A percentile compares a stretch with the other conserved stretches of the same genome.
These are phyloP conservation scores for Lophius piscatorius DNA, from an alignment of 2,113 vertebrate species.

Conservation along the genomic window DNA sequence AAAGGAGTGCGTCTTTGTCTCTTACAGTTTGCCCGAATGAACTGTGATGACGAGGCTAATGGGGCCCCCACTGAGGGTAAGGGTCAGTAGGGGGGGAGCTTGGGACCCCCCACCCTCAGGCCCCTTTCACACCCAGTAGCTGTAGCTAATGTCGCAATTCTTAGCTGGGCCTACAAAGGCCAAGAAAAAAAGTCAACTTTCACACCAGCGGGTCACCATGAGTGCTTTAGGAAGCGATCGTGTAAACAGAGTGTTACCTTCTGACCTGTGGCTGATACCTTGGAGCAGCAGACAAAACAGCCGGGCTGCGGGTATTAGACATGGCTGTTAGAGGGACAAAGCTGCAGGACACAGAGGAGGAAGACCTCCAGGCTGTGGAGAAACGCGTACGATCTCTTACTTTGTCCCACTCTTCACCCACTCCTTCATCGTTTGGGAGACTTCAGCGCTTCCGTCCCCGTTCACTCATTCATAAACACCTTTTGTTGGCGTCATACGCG, in stretches of 20 bases:
- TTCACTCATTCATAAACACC: no score
- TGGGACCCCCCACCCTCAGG: conserved; percentile 87
- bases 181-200: conserved; percentile 88
- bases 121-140: conserved; percentile 87
- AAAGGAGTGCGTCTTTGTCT: conserved; percentile 92
- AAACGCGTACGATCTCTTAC: no score
- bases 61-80: conserved; percentile 79
- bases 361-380: conserved; percentile 47
- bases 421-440: no score
- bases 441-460: no score
- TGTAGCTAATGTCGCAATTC: conserved; percentile 92
- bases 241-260: conserved; percentile 97
- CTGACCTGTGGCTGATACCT: conserved; percentile 94
- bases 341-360: conserved; percentile 73
- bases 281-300: conserved; percentile 86
- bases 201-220: conserved; percentile 85
- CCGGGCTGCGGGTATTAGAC: conserved; percentile 86
- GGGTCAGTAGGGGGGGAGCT: conserved; percentile 59
- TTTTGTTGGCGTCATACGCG: no score
- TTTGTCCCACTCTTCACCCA: no score
- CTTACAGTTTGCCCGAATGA: conserved; percentile 89
- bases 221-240: conserved; percentile 91
- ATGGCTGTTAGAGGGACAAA: conserved; percentile 92
- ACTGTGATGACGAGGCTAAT: conserved; percentile 88
- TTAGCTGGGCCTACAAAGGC: conserved; percentile 81